Evolutionary conservation across 2,888 invertebrate species (phyloP), one percentile per base, ranked within the genome.

Genomic region (Leptogaster cylindrica): DNA sequence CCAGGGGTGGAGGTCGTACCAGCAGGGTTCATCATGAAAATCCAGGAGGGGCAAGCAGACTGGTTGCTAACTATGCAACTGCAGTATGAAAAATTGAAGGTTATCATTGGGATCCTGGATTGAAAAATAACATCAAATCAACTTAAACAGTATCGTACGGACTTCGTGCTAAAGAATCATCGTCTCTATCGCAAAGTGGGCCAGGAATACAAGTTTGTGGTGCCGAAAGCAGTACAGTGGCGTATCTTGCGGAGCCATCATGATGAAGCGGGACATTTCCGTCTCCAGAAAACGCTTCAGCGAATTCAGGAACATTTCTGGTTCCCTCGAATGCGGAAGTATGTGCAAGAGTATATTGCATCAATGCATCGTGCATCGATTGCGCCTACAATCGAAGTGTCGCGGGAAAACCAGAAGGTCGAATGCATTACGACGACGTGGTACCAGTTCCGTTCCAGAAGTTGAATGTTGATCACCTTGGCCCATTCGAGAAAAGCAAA

Each of bases 401-500:
- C 3, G 41, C 27, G 1, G 66, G 69, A 6, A 67, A 51, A 28
- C 5, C 31, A 1, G 66, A 33, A 25, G 66, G 65, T n/a, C 14
- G 66, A 28, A 16, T 72, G 8, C 65, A 73, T 55, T 12, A 46
- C 23, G 72, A 72, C 28, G 64, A 70, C 16, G 64, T 70, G 50
- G 41, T 55, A 48, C 33, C 68, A 16, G 64, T 72, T 31, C 70
- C 73, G 50, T 51, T 69, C 52, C 18, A 14, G 41, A 58, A 5
- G 64, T 7, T 66, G 16, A 72, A 73, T 65, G 31, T 68, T 2
- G 73, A 74, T 63, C 73, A 73, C 67, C 16, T 70, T n/a, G 70
- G 72, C 7, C 73, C 73, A 1, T 70, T 73, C 16, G 41, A 51
- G 2, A 65, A 58, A 23, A 70, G 63, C 6, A 36, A 36, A 10